Evolutionary conservation across 2,113 vertebrate genomes (phyloP).

Genomic region (Catharus fuscescens): DNA sequence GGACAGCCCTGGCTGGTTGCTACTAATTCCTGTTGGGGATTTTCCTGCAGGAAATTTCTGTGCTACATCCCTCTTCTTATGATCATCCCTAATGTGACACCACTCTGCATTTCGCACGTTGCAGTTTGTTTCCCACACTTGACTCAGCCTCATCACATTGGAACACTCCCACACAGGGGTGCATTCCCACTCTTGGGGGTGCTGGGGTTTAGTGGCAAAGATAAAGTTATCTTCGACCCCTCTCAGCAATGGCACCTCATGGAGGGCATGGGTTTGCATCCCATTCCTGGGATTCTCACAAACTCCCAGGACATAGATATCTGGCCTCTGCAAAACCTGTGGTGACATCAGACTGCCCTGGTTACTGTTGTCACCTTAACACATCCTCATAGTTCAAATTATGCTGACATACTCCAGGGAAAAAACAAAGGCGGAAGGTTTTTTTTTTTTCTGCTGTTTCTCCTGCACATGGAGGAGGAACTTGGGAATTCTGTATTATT

Average conservation of each 20-base stretch:
- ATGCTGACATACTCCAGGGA: background rate
- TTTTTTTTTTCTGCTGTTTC: background rate
- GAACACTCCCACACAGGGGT: background rate
- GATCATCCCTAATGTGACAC: accelerated
- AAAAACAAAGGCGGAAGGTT: background rate
- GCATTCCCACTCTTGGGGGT: background rate
- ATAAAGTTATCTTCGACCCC: accelerated
- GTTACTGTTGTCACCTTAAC: background rate
- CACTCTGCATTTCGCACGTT: accelerated
- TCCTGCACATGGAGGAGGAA: background rate
- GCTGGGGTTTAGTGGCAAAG: background rate
- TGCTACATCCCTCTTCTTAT: background rate
- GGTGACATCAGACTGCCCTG: background rate
- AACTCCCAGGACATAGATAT: background rate
- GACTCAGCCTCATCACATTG: background rate
- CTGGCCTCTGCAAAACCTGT: background rate
- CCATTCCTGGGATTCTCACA: background rate
- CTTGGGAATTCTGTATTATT: background rate
- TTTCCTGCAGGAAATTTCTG: background rate
- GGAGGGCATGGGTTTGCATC: background rate
- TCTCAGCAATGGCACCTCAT: background rate
- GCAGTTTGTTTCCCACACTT: background rate
- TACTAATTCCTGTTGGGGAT: background rate
- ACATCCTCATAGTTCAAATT: background rate
- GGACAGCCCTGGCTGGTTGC: background rate